These are phyloP conservation scores for Alitta virens DNA, from an alignment of 2,888 invertebrate genomes.

Conservation along the genomic window DNA sequence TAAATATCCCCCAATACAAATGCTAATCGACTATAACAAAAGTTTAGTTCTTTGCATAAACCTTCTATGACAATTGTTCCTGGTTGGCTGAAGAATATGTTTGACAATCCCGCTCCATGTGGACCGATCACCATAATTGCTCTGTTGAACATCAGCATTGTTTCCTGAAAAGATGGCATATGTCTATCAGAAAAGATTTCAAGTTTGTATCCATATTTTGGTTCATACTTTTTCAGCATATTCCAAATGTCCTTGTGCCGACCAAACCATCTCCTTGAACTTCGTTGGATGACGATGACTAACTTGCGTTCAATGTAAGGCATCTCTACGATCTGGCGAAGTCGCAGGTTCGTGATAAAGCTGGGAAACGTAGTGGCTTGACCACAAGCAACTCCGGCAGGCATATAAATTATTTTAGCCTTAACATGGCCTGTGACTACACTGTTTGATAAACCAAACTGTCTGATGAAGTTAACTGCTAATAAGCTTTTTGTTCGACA, in stretches of 20 bases:
- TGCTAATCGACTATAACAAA: constrained; percentile 12
- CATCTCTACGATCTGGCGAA: background rate
- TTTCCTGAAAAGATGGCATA: constrained; percentile 7
- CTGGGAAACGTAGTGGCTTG: background rate
- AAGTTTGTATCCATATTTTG: background rate
- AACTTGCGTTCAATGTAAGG: background rate
- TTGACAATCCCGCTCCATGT: constrained; percentile 18
- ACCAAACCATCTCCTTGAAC: constrained; percentile 8
- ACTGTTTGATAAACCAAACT: background rate
- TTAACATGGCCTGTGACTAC: background rate
- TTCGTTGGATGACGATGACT: constrained; percentile 17
- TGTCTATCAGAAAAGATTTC: constrained; percentile 18
- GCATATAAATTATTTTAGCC: background rate
- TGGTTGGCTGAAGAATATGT: constrained; percentile 13
- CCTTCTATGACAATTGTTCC: constrained; percentile 19
- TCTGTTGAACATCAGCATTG: constrained; percentile 5
- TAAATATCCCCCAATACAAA: constrained; percentile 8
- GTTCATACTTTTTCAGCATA: background rate
- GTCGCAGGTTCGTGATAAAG: background rate
- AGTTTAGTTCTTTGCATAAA: constrained; percentile 1
- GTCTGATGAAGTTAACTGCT: background rate
- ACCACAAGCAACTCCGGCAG: background rate
- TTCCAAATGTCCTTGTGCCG: constrained; percentile 7
- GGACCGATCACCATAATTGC: constrained; percentile 13
- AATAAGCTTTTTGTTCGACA: background rate